These are phyloP conservation scores for Synergus umbraculus DNA, from an alignment of 2,888 invertebrate genomes.

Conservation along the genomic window DNA sequence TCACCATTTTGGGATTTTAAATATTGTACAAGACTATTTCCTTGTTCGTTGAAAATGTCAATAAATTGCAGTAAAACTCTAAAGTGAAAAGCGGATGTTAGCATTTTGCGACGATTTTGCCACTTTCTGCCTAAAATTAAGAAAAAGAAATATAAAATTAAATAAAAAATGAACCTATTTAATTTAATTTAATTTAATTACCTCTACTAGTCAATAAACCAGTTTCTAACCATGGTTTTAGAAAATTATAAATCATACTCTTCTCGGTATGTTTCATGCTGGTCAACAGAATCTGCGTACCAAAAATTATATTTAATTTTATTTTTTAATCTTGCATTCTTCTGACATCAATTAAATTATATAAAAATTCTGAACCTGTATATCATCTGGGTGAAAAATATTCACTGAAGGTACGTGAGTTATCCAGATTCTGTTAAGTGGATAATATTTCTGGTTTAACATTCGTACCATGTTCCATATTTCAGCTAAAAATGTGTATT, in stretches of 20 bases:
- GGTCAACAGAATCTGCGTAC: constrained; percentile 66
- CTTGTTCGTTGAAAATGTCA: constrained; percentile 76
- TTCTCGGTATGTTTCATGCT: constrained; percentile 73
- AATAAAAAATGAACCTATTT: no score
- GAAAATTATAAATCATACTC: constrained; percentile 70
- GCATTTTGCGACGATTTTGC: constrained; percentile 42
- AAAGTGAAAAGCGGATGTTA: constrained; percentile 43
- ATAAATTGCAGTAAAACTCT: constrained; percentile 77
- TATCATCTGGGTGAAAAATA: constrained; percentile 67
- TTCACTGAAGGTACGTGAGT: constrained; percentile 51
- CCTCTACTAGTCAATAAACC: constrained; percentile 75
- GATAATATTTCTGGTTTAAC: constrained; percentile 61
- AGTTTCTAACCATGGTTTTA: constrained; percentile 76
- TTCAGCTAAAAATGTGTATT: constrained; percentile 52
- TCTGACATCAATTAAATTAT: no score
- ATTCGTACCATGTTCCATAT: constrained; percentile 57
- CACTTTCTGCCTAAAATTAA: constrained; percentile 34
- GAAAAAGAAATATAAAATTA: no score
- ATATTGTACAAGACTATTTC: constrained; percentile 69
- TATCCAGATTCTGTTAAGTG: constrained; percentile 56
- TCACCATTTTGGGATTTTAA: constrained; percentile 65
- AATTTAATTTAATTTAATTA: not conserved
- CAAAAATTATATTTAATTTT: no score
- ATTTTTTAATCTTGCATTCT: no score
- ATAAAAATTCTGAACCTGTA: constrained; percentile 59